These are phyloP conservation scores for Thinocorus orbignyianus DNA, from an alignment of 2,113 vertebrate genomes.

Conservation along the genomic window DNA sequence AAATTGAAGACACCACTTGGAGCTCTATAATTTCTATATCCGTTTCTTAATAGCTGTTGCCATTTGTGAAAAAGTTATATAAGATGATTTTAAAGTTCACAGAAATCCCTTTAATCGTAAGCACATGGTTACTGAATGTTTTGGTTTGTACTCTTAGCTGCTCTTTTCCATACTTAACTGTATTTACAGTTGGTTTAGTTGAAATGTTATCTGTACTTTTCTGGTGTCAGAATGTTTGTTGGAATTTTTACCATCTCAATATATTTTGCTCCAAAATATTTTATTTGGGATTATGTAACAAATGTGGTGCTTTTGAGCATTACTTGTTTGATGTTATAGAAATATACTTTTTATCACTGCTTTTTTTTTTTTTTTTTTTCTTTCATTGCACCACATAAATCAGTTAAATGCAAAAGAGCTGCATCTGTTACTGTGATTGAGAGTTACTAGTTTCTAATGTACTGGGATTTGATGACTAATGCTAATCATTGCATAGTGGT, in stretches of 20 bases:
- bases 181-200: background rate
- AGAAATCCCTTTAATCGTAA: background rate
- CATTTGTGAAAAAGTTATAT: background rate
- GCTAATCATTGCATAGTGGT: background rate
- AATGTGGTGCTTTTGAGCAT: background rate
- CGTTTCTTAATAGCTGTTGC: fast-evolving
- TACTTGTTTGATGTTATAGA: background rate
- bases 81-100: background rate
- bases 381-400: background rate
- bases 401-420: background rate
- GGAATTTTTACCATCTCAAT: background rate
- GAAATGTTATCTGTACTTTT: background rate
- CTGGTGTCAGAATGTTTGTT: background rate
- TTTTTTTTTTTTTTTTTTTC: too few relatives aligned
- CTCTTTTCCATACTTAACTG: background rate
- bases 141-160: background rate
- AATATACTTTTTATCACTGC: too few relatives aligned
- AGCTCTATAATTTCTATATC: background rate
- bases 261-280: background rate
- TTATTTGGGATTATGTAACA: background rate
- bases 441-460: background rate
- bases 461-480: background rate
- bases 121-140: background rate
- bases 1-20: background rate
- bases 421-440: background rate